These are phyloP conservation scores for Danionella cerebrum DNA, from an alignment of 2,113 vertebrate genomes.

Conservation along the genomic window DNA sequence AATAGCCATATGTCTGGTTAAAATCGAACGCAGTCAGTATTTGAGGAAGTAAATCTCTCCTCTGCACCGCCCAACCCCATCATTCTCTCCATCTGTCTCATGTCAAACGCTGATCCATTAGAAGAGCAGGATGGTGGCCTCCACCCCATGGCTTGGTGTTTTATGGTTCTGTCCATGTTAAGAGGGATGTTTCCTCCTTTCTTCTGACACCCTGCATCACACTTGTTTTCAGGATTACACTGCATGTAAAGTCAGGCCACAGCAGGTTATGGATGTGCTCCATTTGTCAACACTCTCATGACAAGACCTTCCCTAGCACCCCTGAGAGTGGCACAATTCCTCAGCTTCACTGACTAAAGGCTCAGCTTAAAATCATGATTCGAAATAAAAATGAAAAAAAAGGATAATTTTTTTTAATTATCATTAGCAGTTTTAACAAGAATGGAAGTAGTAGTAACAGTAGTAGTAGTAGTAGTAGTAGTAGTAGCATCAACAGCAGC, in stretches of 20 bases:
- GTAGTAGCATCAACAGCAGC: too few species aligned
- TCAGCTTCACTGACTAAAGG: background rate
- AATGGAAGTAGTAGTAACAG: too few species aligned
- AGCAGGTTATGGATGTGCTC: background rate
- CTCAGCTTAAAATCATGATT: background rate
- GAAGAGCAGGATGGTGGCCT: conserved; percentile 22
- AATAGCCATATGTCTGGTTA: too few species aligned
- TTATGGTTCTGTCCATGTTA: conserved; percentile 17
- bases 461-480: too few species aligned
- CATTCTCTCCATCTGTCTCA: conserved; percentile 15
- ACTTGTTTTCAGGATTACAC: background rate
- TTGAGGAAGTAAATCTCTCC: background rate
- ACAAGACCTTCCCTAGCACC: background rate
- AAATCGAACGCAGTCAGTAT: background rate
- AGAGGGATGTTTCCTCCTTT: background rate
- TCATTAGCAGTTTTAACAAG: too few species aligned
- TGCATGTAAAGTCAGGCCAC: conserved; percentile 13
- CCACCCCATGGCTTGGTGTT: conserved; percentile 27
- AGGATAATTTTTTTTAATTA: too few species aligned
- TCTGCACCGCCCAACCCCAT: background rate
- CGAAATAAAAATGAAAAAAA: too few species aligned
- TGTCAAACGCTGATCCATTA: conserved; percentile 34
- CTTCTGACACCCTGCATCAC: background rate
- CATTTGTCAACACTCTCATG: conserved; percentile 19
- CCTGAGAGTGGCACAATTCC: background rate